Evolutionary conservation across 1,140 invertebrate genomes (phyloP).

Genomic region (Nixonia krombeini): DNA sequence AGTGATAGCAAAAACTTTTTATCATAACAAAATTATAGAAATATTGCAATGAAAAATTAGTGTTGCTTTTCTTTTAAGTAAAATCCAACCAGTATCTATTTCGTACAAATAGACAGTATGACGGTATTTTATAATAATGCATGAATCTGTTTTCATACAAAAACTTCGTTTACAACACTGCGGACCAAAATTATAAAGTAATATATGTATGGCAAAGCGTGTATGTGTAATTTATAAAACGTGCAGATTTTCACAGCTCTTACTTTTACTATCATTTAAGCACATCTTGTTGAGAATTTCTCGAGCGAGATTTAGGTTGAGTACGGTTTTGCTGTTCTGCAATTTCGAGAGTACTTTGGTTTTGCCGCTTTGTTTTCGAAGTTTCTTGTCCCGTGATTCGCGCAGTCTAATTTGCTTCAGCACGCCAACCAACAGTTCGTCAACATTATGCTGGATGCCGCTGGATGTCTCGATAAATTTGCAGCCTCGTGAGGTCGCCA

Average conservation of each 20-base stretch:
- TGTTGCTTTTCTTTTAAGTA: too few species aligned
- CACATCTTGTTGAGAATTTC: conserved; percentile 90
- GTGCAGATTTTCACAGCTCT: conserved; percentile 92
- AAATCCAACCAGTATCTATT: too few species aligned
- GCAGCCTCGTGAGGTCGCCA: conserved; percentile 88
- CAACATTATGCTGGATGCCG: conserved; percentile 92
- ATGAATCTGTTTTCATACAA: too few species aligned
- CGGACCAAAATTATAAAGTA: too few species aligned
- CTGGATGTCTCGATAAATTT: conserved; percentile 95
- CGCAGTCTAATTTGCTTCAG: conserved; percentile 87
- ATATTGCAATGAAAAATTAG: too few species aligned
- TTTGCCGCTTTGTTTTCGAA: conserved; percentile 69
- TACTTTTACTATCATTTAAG: conserved; percentile 88
- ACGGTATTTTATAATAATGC: too few species aligned
- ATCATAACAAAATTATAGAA: too few species aligned
- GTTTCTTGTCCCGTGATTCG: conserved; percentile 79
- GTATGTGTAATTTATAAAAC: conserved; percentile 77
- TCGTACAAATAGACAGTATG: too few species aligned
- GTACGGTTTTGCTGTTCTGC: conserved; percentile 77
- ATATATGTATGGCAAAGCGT: too few species aligned
- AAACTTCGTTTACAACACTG: too few species aligned
- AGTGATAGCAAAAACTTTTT: too few species aligned
- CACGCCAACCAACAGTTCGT: conserved; percentile 89
- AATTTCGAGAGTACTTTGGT: conserved; percentile 74
- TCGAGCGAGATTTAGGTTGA: conserved; percentile 81